phyloP scores from a whole-genome alignment of 2,797 vertebrate genomes.

The Danio albolineatus region DNA sequence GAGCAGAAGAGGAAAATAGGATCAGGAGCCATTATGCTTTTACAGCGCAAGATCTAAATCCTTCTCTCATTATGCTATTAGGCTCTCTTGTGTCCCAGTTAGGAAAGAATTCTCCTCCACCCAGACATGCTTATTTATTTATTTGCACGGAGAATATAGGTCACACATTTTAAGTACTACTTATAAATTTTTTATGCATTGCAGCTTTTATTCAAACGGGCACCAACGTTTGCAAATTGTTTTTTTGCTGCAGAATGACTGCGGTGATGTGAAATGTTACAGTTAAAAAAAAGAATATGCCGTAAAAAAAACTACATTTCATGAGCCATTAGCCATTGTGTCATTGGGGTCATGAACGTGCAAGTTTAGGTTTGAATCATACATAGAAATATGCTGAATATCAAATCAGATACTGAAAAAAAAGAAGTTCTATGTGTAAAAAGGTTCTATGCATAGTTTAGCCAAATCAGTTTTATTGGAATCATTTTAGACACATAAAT shows the following conservation, averaged over 20 bases:
- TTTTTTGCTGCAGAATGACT: conserved; percentile 51
- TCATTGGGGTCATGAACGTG: conserved; percentile 9
- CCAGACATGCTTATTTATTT: conserved; percentile 78
- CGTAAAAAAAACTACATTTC: conserved; percentile 2
- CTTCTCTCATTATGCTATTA: conserved; percentile 72
- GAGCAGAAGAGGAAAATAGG: conserved; percentile 55
- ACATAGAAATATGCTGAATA: neutral
- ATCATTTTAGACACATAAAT: too few relatives aligned
- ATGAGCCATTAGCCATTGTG: conserved; percentile 11
- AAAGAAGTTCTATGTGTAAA: too few relatives aligned
- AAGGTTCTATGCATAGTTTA: too few relatives aligned
- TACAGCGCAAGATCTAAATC: conserved; percentile 66
- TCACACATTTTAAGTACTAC: conserved; percentile 74
- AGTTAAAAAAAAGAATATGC: conserved; percentile 50
- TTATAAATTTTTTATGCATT: conserved; percentile 81
- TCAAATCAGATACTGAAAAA: neutral
- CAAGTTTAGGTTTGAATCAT: neutral
- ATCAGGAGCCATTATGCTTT: conserved; percentile 66
- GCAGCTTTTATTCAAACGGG: conserved; percentile 76
- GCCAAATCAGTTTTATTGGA: too few relatives aligned
- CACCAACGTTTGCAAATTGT: conserved; percentile 65
- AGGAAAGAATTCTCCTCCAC: conserved; percentile 71
- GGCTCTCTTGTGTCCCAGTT: conserved; percentile 71
- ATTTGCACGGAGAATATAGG: conserved; percentile 79
- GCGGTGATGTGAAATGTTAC: conserved; percentile 52